Base-by-base conservation (phyloP, 1,140 invertebrate genomes). In the Phthorimaea operculella region DNA sequence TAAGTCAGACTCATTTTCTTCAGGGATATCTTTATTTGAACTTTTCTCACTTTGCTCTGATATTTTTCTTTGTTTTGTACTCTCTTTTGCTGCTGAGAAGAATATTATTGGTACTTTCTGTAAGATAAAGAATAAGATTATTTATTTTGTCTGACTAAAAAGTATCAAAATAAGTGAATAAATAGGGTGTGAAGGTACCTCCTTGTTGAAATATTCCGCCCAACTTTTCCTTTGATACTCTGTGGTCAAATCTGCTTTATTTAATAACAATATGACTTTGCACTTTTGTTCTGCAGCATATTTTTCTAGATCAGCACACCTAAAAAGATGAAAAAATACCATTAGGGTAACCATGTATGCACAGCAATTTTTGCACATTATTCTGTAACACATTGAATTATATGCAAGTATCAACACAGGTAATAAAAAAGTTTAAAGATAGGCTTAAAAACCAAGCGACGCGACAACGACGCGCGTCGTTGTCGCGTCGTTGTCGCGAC, bases 231-330 rank as follows among this genome's bases (percentile, higher is more conserved):
- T 88, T 74, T 99, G 97, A 63, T 90, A 76, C 47, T 90, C 85
- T 1, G 91, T 96, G 1, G 99, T 87, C 67, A 96, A 93, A 82
- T 99, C 98, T n/a, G 97, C 93, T 82, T 99, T 99, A 80, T 99
- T 99, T 5, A 99, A 81, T 11, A 99, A 85, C 17, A 99, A 87
- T 59, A 99, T 82, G 80, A 93, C 96, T 62, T 80, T 79, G 52
- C 79, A 99, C 96, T 55, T 89, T 80, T 48, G 87, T 63, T 75
- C 92, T 87, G 10, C 90, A 0, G 98, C 96, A 87, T 99, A 99
- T 10, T 85, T 87, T 70, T 98, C 97, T n/a, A 99, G 86, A 86
- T 99, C 98, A 70, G 92, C 89, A 86, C 94, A 99, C 56, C 85
- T 87, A 57, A 9, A 73, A 68, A 56, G 33, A 39, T 39, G 3